Conservation (phyloP, 2,888 invertebrate species). For the Drosophila nigritarsus region DNA sequence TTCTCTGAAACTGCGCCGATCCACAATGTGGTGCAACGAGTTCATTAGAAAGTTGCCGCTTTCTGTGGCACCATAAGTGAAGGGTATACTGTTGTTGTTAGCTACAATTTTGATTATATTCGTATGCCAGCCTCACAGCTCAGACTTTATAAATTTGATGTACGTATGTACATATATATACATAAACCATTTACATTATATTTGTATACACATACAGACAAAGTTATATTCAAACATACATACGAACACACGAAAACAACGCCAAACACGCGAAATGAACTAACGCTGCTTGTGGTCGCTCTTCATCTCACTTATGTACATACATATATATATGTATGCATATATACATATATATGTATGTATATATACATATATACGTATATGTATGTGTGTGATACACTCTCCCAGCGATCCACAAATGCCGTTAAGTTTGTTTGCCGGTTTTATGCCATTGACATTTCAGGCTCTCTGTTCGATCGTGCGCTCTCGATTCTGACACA, state of each 20-base stretch:
- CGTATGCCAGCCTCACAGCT: constrained; percentile 7
- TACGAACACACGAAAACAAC: constrained; percentile 15
- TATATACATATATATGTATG: neutral
- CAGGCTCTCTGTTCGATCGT: constrained; percentile 14
- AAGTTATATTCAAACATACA: neutral
- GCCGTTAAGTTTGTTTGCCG: constrained; percentile 35
- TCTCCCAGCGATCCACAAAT: constrained; percentile 13
- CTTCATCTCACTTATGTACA: constrained; percentile 10
- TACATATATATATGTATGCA: neutral
- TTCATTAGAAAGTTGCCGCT: constrained; percentile 72
- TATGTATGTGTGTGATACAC: constrained; percentile 5
- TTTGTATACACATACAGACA: neutral
- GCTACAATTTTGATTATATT: constrained; percentile 36
- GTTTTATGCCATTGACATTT: constrained; percentile 40
- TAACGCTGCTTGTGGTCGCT: constrained; percentile 14
- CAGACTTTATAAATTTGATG: constrained; percentile 24
- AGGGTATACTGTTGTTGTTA: constrained; percentile 19
- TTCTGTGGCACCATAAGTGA: constrained; percentile 51
- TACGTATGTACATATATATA: neutral
- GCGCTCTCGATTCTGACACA: constrained; percentile 13
- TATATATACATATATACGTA: too few relatives aligned
- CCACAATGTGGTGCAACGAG: constrained; percentile 35
- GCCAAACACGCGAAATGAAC: constrained; percentile 46
- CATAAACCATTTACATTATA: neutral
- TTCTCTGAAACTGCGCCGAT: constrained; percentile 22